Base-by-base conservation (phyloP, 2,888 invertebrate genomes). In the Volucella zonaria region DNA sequence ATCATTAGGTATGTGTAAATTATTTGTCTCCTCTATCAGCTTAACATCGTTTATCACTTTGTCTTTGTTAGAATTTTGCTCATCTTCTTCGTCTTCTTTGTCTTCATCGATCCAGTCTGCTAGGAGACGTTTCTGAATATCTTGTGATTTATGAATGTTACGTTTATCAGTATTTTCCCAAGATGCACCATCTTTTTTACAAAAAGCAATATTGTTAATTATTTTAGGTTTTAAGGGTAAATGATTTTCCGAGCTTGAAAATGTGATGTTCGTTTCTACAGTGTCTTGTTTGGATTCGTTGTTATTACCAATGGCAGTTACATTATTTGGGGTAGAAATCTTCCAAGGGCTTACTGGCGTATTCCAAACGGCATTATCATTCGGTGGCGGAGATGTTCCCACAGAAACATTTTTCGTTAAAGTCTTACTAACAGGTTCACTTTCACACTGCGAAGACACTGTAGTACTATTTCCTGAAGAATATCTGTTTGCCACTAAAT, bases 21-120 rank as follows among this genome's bases (percentile, higher is more conserved):
- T 51, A 12, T 12, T 49, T 1, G 18, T 1, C 43, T 40, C 23
- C 10, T 51, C 23, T 12, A 42, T 42, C 11, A n/a, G n/a, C 1
- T 70, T 49, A 1, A 8, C 9, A 23, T 12, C 2, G 4, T 3
- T 2, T 15, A 6, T 8, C 14, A 10, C 47, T 54, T 66, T 15
- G 38, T 54, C 10, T 43, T 14, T 23, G 38, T 43, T 52, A 11
- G 11, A 9, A 3, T 40, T 52, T 3, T 71, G 58, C 14, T 87
- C 62, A 10, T 82, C 76, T 3, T 82, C 78, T 1, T 85, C 87
- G 31, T 82, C 88, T 40, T 93, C 93, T 49, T 93, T 92, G 15
- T 93, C 93, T 79, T 93, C 94, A 87, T 96, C 96, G 86, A 94
- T 95, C 96, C 96, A 96, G 89, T 96, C 96, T 1, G 95, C 95